These are phyloP conservation scores for Pteronura brasiliensis DNA, from an alignment of 2,113 vertebrate species.

Conservation along the genomic window DNA sequence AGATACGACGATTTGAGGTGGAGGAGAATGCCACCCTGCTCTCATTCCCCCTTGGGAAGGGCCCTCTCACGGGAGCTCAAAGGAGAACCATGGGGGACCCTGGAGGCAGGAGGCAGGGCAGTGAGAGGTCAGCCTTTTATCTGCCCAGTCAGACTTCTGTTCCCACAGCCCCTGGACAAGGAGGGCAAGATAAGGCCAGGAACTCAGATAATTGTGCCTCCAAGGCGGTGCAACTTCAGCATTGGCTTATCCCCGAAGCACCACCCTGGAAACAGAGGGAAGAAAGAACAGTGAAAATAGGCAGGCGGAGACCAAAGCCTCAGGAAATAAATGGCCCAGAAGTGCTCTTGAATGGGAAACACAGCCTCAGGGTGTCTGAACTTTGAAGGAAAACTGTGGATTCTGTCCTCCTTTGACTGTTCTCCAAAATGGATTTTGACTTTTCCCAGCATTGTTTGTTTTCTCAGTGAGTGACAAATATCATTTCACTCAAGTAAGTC, in stretches of 20 bases:
- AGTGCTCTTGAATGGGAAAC: background rate
- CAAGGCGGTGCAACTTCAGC: background rate
- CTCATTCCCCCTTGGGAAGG: background rate
- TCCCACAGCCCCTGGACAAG: background rate
- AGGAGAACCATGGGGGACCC: background rate
- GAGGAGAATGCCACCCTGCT: background rate
- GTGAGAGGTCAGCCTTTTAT: background rate
- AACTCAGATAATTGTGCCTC: background rate
- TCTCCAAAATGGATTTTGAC: background rate
- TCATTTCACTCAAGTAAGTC: background rate
- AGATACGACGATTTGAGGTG: background rate
- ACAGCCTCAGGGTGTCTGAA: background rate
- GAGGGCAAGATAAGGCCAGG: background rate
- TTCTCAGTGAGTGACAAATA: conserved; percentile 10
- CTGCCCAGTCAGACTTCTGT: background rate
- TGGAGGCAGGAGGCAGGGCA: background rate
- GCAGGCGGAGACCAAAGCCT: background rate
- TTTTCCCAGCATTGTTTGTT: background rate
- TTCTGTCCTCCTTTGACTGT: background rate
- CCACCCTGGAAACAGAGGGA: background rate
- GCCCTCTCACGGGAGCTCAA: background rate
- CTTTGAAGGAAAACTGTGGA: background rate
- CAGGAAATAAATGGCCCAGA: background rate
- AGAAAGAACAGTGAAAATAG: background rate
- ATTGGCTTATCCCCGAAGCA: background rate